Evolutionary conservation across 2,888 invertebrate genomes (phyloP), one percentile per base, ranked within the genome.

Genomic region (Drosophila infuscata): DNA sequence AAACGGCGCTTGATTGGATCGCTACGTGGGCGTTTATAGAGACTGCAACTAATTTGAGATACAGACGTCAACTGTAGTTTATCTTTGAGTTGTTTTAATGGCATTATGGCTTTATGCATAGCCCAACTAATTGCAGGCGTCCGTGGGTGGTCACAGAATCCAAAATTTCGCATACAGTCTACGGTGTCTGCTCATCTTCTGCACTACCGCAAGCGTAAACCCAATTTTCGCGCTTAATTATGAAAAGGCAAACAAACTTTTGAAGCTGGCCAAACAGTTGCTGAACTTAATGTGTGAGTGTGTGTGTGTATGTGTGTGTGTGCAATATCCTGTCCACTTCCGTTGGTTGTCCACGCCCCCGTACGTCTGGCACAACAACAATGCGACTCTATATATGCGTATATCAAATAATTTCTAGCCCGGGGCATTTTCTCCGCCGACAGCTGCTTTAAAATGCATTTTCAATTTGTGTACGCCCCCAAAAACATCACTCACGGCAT

Each of bases 371-470:
- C 48, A 63, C 67, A 85, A 70, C 67, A 82, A 76, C 71, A 76
- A 66, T 48, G 32, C 38, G 12, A 7, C 46, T 15, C 15, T 8
- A 20, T 20, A 33, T 51, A 17, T 51, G 29, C 64, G 38, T 66
- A 48, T 79, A 75, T 76, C 66, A 74, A 84, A 87, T 89, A 80
- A 84, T 84, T 77, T 88, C 75, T 90, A 84, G 88, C 87, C 88
- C 53, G 69, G 73, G 88, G 87, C 59, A 25, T 58, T 68, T 81
- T 59, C 30, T 68, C 48, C 51, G 73, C 61, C 86, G 67, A 53
- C 73, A 81, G 74, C 87, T 90, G 89, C 90, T 88, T 90, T 88
- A 89, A 88, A 88, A 88, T 88, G 87, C 87, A 88, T 84, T 89
- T 87, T 90, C 87, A 87, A 90, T 90, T 90, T 80, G 78, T 76